Base-by-base conservation (phyloP, 2,888 invertebrate species). In the Maniola hyperantus region DNA sequence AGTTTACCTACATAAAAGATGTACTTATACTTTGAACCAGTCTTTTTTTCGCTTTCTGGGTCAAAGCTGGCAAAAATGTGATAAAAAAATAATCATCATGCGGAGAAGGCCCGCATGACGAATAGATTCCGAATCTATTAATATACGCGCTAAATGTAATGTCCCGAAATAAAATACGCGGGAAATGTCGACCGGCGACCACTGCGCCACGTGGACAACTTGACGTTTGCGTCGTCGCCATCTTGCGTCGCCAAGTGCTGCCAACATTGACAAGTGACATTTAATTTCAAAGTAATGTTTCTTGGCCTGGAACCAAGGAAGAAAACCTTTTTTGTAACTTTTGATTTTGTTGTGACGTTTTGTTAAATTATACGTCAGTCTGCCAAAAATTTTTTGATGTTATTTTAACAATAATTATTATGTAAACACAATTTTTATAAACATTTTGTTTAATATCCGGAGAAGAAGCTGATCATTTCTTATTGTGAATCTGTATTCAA, bases 151-250 rank as follows among this genome's bases (percentile, higher is more conserved):
- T 80, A 87, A 86, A 85, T 87, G 86, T 84, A 80, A 77, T 82
- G 80, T 78, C 83, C 81, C 80, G 78, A 83, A 86, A 87, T 87
- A 87, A 87, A 83, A 81, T 82, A 80, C 77, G 74, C 76, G 77
- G 80, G 79, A 79, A 83, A 82, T 79, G 73, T 76, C 73, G 77
- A 71, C 70, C 71, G 72, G 69, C 74, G 76, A 42, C 77, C 79
- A 75, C 76, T 74, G 70, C 60, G 73, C 77, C 84, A 82, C 84
- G 79, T 81, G 83, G 75, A 66, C 70, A 71, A 72, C 48, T 63
- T 67, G 71, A 70, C 74, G 69, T 68, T 54, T 58, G 70, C 74
- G 11, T 39, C 39, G 75, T 76, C 71, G 76, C 79, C 80, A 84
- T 81, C 76, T 83, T 77, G 13, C n/a, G n/a, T n/a, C n/a, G n/a